A percentile compares a stretch with the other conserved stretches of the same genome.
These are phyloP conservation scores for Cacatua alba DNA, from an alignment of 2,113 vertebrate genomes.

Conservation along the genomic window DNA sequence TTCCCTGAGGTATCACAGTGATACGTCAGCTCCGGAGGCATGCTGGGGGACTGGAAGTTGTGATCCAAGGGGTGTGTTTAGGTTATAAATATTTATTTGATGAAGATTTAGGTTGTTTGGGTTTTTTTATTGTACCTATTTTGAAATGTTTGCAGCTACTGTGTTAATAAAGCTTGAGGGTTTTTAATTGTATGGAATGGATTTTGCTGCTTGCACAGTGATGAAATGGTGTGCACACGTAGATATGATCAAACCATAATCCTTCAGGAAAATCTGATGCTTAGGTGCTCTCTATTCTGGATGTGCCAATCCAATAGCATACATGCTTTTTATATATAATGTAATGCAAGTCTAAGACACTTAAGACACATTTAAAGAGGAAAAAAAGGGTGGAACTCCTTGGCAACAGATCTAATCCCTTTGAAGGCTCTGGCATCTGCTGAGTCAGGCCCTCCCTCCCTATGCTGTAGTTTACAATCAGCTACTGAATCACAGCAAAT, in stretches of 20 bases:
- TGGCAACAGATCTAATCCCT: conserved; percentile 46
- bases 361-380: conserved; percentile 28
- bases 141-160: neutral
- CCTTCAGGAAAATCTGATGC: conserved; percentile 15
- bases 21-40: neutral
- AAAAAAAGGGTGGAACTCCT: conserved; percentile 46
- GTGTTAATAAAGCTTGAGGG: neutral
- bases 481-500: conserved; percentile 24
- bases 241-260: neutral
- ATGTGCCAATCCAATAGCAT: conserved; percentile 8
- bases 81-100: neutral
- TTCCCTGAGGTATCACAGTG: neutral
- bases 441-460: conserved; percentile 55
- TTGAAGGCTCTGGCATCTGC: conserved; percentile 57
- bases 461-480: neutral
- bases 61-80: neutral
- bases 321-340: neutral
- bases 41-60: neutral
- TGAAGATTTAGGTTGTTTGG: neutral
- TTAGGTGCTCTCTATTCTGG: neutral
- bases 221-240: neutral
- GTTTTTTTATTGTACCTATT: neutral
- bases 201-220: neutral
- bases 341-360: conserved; percentile 4
- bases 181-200: neutral